Base-by-base conservation (phyloP, 2,888 invertebrate species). In the Tetramorium bicarinatum region DNA sequence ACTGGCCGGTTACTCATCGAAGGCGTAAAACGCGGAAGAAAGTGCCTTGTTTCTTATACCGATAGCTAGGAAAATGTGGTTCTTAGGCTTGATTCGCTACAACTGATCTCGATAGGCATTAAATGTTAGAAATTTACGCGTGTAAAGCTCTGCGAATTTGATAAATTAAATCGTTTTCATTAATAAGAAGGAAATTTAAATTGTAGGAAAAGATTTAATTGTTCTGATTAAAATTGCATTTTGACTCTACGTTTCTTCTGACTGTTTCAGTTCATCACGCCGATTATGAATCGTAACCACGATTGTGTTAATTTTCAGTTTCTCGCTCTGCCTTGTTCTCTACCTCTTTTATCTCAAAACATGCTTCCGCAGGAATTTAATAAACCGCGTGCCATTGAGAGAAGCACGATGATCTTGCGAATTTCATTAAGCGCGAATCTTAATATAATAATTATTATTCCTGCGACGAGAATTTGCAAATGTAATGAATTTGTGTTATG, bases 291-390 rank as follows among this genome's bases (percentile, higher is more conserved):
- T 56, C 9, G 29, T 54, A 77, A 77, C 21, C 29, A 29, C 44
- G 25, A 34, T 54, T 9, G 21, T 13, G 38, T 76, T 66, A 54
- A 41, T 41, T 59, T 29, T n/a, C 74, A 34, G 13, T 13, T n/a
- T 64, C n/a, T 62, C 29, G 9, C n/a, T 34, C 29, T 15, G 15
- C 7, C 15, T 21, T 13, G 21, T 49, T 49, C 15, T 47, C 69
- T 56, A 4, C 4, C 21, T 34, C 56, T 79, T 79, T 79, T 79
- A 59, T 79, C 79, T 74, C 25, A 49, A 41, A 62, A 21, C 25
- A 15, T 15, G 21, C 52, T 47, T 66, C 41, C 41, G 21, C 66
- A 67, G 41, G 77, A 82, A 87, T 88, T 88, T 86, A 88, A 88
- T 86, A 87, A 84, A 85, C 83, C 85, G 79, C 82, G 13, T 77